Conservation (phyloP, 2,113 vertebrate genomes). For the Nibea albiflora region DNA sequence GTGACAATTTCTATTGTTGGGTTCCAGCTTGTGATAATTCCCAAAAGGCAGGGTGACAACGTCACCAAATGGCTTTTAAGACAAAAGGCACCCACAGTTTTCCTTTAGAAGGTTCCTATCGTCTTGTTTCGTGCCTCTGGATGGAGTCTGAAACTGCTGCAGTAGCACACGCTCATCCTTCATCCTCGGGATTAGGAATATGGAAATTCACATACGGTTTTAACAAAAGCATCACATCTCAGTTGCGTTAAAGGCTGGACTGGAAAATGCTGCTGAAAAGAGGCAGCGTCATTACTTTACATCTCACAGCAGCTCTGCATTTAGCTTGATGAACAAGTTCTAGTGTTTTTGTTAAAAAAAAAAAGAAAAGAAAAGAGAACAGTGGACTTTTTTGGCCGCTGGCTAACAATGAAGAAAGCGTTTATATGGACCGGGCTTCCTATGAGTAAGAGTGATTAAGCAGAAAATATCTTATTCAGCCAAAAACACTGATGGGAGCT, state of each 20-base stretch:
- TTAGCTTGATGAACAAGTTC: background rate
- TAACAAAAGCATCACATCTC: background rate
- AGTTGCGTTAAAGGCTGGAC: background rate
- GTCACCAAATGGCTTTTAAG: background rate
- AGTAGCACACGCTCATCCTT: background rate
- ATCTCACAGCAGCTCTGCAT: background rate
- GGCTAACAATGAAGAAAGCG: background rate
- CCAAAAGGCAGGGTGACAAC: background rate
- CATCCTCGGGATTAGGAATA: background rate
- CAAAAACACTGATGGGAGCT: background rate
- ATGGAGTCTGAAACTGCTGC: background rate
- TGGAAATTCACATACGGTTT: background rate
- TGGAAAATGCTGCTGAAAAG: background rate
- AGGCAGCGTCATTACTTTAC: background rate
- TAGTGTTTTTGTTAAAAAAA: background rate
- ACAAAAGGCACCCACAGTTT: background rate
- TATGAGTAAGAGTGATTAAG: background rate
- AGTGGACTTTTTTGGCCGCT: background rate
- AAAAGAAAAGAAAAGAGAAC: background rate
- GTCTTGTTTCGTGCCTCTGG: background rate
- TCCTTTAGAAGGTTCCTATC: background rate
- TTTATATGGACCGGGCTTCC: background rate
- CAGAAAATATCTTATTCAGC: background rate
- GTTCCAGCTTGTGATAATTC: background rate
- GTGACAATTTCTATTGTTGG: background rate